Evolutionary conservation across 2,797 vertebrate species (phyloP), one percentile per base, ranked within the genome.

Genomic region (Tenualosa ilisha): DNA sequence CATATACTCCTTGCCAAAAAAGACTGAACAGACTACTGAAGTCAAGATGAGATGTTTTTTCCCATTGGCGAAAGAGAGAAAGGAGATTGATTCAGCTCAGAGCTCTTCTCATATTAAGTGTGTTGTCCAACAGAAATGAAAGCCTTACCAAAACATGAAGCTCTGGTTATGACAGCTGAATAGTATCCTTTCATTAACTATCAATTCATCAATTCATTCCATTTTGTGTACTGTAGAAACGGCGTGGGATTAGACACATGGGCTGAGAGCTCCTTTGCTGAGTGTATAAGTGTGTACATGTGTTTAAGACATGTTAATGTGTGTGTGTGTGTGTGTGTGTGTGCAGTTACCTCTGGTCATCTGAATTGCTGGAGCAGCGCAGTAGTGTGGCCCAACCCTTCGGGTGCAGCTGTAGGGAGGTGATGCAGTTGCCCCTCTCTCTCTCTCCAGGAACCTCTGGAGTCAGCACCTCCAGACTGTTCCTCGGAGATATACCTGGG

Each of bases 371-470:
- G 88, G 98, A 99, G 94, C 98, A 99, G 22, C 98, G 96, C 86
- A 99, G 97, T 87, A 99, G 96, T 0, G 98, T 96, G 86, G 98
- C 98, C 97, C 97, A 99, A 87, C 98, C 98, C 94, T 99, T 99
- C 0, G 98, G 98, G 63, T 99, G 98, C 31, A 99, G 96, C 93
- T 99, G 98, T 86, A 99, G 95, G 0, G 98, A 99, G 0, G 98
- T 99, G 92, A 99, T 99, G 94, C 98, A 99, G 91, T 98, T 99
- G 26, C 98, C 98, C n/a, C 97, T 90, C 90, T 98, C 98, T 88
- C 96, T 94, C 90, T 99, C 98, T 15, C 98, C 98, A 0, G 98
- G 98, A 89, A 99, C 98, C 90, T 96, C 96, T 6, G 96, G 96
- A 13, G 98, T 98, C 94, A 99, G 91, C 85, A 99, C 98, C 92